Percentiles rank a stretch among this genome's conserved stretches.
Evolutionary conservation across 2,888 invertebrate genomes (phyloP).

Genomic region (Drosophila kanekoi): DNA sequence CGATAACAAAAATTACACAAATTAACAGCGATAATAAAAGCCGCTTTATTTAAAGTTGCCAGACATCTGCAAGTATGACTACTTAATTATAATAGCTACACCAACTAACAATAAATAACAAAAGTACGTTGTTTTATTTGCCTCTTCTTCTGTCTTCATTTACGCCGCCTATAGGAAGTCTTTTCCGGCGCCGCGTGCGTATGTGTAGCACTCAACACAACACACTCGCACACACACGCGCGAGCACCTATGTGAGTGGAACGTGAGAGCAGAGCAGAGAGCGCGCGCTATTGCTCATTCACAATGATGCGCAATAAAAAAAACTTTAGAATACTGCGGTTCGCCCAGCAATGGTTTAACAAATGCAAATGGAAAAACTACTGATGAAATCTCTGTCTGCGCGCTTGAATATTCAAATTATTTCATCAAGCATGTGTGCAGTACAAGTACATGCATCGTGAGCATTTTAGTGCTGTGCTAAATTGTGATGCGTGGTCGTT

Average conservation of each 20-base stretch:
- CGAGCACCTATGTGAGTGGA: constrained; percentile 33
- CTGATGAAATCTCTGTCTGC: constrained; percentile 63
- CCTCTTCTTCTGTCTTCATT: constrained; percentile 7
- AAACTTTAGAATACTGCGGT: constrained; percentile 53
- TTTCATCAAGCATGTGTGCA: constrained; percentile 19
- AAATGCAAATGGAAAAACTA: constrained; percentile 55
- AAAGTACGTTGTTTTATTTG: constrained; percentile 8
- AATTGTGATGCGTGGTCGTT: constrained; percentile 23
- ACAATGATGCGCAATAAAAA: constrained; percentile 78
- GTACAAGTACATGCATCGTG: constrained; percentile 2
- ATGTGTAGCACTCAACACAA: constrained; percentile 19
- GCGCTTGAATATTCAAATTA: constrained; percentile 49
- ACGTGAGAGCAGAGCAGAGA: constrained; percentile 39
- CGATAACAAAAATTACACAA: constrained; percentile 14
- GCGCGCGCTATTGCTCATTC: constrained; percentile 65
- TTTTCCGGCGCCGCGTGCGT: constrained; percentile 52
- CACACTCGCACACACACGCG: constrained; percentile 5
- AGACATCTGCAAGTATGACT: neutral
- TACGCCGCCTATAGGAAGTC: constrained; percentile 43
- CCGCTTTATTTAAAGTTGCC: neutral
- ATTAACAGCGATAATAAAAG: constrained; percentile 5
- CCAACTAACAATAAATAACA: constrained; percentile 3
- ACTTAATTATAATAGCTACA: constrained; percentile 4
- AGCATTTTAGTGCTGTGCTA: constrained; percentile 2
- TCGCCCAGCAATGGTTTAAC: constrained; percentile 26